Conservation (phyloP, 2,888 invertebrate species). For the Eristalinus aeneus region DNA sequence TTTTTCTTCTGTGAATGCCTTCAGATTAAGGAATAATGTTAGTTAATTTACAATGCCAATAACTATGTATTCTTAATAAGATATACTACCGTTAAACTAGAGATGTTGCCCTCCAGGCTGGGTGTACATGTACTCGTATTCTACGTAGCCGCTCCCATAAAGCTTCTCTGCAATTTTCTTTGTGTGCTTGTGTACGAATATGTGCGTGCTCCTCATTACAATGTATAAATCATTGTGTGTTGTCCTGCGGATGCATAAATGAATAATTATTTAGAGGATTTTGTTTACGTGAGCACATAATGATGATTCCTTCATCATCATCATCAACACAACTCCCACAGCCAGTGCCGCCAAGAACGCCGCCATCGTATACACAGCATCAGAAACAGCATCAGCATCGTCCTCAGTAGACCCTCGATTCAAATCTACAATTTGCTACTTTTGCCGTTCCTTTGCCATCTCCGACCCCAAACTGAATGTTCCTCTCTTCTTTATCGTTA, state of each 20-base stretch:
- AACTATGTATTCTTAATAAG: conserved; percentile 55
- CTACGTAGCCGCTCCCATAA: conserved; percentile 46
- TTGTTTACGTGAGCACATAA: conserved; percentile 64
- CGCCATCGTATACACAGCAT: background rate
- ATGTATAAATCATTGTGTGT: conserved; percentile 63
- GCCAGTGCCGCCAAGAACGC: background rate
- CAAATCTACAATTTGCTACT: conserved; percentile 53
- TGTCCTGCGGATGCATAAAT: conserved; percentile 63
- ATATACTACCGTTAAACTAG: conserved; percentile 47
- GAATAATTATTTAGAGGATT: conserved; percentile 60
- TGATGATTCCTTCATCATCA: conserved; percentile 53
- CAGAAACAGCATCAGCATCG: background rate
- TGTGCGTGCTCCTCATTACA: conserved; percentile 58
- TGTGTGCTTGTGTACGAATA: conserved; percentile 50
- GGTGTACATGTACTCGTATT: background rate
- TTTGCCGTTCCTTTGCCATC: conserved; percentile 14
- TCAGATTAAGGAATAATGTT: conserved; percentile 38
- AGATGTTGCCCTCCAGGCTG: conserved; percentile 22
- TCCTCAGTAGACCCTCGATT: conserved; percentile 29
- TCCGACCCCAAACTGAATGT: background rate
- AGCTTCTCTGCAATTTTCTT: conserved; percentile 35
- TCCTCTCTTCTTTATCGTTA: background rate
- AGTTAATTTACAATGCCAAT: conserved; percentile 56
- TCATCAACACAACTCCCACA: conserved; percentile 12
- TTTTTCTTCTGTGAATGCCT: conserved; percentile 23